Evolutionary conservation across 2,888 invertebrate species (phyloP), one percentile per base, ranked within the genome.

Genomic region (Ennomos quercinarius): DNA sequence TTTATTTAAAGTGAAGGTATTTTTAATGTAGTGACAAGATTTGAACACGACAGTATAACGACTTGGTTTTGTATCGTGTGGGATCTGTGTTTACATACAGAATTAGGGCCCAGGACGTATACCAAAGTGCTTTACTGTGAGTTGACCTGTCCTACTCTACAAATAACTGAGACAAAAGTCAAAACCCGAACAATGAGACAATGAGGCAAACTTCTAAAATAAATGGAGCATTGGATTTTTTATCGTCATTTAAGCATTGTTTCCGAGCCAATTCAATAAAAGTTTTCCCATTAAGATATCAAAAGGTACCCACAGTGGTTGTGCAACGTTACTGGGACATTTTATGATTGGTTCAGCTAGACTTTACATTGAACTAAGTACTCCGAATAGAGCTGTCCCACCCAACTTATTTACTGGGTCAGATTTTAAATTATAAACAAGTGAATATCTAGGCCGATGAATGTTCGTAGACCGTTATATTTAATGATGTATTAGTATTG

Each of bases 251-350:
- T 45, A 48, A 58, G 52, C 55, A 55, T 58, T 63, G 62, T 58
- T 63, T 44, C 55, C 48, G 51, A 48, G 55, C 45, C 48, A 40
- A 45, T 55, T 55, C 51, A 61, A 63, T 64, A 65, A 63, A 69
- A 69, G 62, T 69, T 69, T 64, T 61, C 59, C 67, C 56, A 69
- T 67, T 69, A 65, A 67, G 66, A 67, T 69, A 65, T 63, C 64
- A 64, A 50, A 27, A 61, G 52, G 57, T 61, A 50, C 47, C 61
- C 48, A 47, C 39, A 53, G 8, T 44, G 27, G 38, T 62, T 57
- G 57, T 47, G 49, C 45, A 51, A 47, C 52, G 51, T 57, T 63
- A 61, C 47, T 57, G 57, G 51, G 57, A 53, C 52, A 49, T 38
- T 59, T 37, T 54, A 39, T 49, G 45, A 56, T 40, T 34, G 38